Evolutionary conservation across 2,888 invertebrate genomes (phyloP), one percentile per base, ranked within the genome.

Genomic region (Barypeithes pellucidus): DNA sequence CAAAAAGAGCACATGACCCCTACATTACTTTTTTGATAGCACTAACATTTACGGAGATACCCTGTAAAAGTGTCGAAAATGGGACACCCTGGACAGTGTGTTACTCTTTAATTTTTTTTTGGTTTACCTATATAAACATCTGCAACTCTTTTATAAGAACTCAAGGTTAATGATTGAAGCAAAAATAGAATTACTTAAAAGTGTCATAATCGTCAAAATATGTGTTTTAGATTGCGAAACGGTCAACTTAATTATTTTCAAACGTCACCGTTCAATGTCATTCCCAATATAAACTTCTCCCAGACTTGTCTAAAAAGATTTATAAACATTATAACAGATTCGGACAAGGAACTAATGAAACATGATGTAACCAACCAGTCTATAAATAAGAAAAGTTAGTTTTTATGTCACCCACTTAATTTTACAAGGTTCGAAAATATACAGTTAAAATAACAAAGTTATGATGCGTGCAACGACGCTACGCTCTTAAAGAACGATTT

Each of bases 201-300:
- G 43, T 45, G 43, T 45, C 43, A 45, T 45, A 16, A 45, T 45
- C 41, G n/a, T n/a, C 43, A 45, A 45, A 45, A 45, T 45, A 45
- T 16, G 2, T 16, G 16, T 3, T 12, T 50, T 22, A 24, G 5
- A n/a, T 50, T 50, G 50, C 22, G 24, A 50, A 50, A 50, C 50
- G 50, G 50, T 50, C 50, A 50, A 50, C 50, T 47, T 18, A 20
- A 22, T 20, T 24, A 50, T 50, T 50, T 50, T 50, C 7, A 22
- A 50, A 24, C 43, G 8, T 11, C 20, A 47, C 9, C 47, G 12
- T 50, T 50, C 50, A 50, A 50, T 50, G 50, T 22, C 50, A 24
- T 5, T 24, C 50, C 5, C 22, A 12, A 47, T 47, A 11, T 24
- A 12, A 50, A 50, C 50, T 50, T 29, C 29, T 2, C 11, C 24